Conservation (phyloP, 2,888 invertebrate genomes). For the Lithophane socia region DNA sequence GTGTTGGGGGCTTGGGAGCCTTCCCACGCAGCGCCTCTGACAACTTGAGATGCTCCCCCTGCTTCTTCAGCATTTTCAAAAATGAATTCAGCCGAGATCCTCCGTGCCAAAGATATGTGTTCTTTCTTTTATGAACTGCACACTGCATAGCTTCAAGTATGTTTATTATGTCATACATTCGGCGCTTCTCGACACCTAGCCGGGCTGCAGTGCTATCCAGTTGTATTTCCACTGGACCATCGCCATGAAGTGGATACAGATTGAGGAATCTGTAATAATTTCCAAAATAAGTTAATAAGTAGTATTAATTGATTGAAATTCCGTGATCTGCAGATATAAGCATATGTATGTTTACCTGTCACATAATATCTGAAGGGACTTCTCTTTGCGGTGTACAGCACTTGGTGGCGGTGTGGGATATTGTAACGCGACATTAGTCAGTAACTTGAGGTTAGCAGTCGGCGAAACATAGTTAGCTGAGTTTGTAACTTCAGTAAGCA, state of each 20-base stretch:
- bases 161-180: constrained; percentile 94
- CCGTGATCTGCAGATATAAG: neutral
- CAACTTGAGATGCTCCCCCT: constrained; percentile 89
- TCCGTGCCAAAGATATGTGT: constrained; percentile 93
- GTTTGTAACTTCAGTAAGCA: constrained; percentile 90
- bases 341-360: constrained; percentile 85
- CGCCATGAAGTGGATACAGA: constrained; percentile 89
- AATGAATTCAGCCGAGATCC: constrained; percentile 91
- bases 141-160: constrained; percentile 93
- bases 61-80: constrained; percentile 91
- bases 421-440: constrained; percentile 91
- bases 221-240: constrained; percentile 90
- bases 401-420: constrained; percentile 89
- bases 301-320: neutral
- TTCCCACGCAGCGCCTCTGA: constrained; percentile 88
- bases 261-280: constrained; percentile 87
- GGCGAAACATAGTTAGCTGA: constrained; percentile 91
- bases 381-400: constrained; percentile 89
- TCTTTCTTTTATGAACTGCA: constrained; percentile 92
- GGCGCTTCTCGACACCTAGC: constrained; percentile 92
- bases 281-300: constrained; percentile 21
- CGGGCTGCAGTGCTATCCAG: constrained; percentile 92
- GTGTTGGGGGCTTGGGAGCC: constrained; percentile 86
- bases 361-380: constrained; percentile 91
- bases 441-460: constrained; percentile 92